These are phyloP conservation scores for Teleiodes luculella DNA, from an alignment of 2,888 invertebrate genomes.

Conservation along the genomic window DNA sequence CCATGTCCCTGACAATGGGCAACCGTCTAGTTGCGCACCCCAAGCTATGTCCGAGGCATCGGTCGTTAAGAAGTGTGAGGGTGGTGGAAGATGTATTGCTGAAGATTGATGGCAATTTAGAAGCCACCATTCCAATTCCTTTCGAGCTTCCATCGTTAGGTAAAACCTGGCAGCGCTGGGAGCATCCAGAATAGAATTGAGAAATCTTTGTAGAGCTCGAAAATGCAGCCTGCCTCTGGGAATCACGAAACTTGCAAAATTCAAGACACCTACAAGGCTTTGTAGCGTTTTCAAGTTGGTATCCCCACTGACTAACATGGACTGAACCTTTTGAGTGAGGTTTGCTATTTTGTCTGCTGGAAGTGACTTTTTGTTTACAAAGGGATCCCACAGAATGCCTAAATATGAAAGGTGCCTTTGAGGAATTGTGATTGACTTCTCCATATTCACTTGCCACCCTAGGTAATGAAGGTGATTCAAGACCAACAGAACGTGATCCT, in stretches of 20 bases:
- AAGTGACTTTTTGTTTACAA: conserved; percentile 16
- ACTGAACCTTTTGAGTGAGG: not conserved
- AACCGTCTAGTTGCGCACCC: conserved; percentile 20
- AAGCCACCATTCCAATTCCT: conserved; percentile 19
- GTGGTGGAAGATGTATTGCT: conserved; percentile 14
- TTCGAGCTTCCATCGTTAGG: not conserved
- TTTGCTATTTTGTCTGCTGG: not conserved
- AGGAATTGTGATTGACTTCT: conserved; percentile 19
- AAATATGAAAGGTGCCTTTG: conserved; percentile 14
- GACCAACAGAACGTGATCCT: not conserved
- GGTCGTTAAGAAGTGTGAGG: conserved; percentile 21
- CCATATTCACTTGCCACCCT: conserved; percentile 17
- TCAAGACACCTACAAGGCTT: conserved; percentile 18
- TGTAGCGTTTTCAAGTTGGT: conserved; percentile 11
- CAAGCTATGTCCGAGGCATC: conserved; percentile 24
- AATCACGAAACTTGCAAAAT: too few relatives aligned
- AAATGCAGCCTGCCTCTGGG: conserved; percentile 18
- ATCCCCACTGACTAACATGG: not conserved
- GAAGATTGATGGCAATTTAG: not conserved
- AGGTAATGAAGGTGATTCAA: too few relatives aligned
- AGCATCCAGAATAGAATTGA: not conserved
- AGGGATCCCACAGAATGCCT: conserved; percentile 23
- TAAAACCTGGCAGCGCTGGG: not conserved
- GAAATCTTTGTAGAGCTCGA: conserved; percentile 1
- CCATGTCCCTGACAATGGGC: conserved; percentile 1